Base-by-base conservation (phyloP, 2,888 invertebrate genomes). In the Falcaria lacertinaria region DNA sequence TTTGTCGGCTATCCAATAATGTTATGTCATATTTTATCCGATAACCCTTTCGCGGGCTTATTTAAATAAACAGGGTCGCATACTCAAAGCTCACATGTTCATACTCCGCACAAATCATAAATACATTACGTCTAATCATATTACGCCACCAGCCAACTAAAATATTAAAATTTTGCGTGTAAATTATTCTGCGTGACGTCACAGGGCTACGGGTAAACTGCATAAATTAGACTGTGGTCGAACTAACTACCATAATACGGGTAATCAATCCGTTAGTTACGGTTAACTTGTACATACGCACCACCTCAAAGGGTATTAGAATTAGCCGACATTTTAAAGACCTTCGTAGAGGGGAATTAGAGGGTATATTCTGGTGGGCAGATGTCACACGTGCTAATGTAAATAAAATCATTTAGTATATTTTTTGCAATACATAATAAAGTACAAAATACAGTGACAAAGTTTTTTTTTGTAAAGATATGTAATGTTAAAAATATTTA, bases 81-180 rank as follows among this genome's bases (percentile, higher is more conserved):
- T n/a, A n/a, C n/a, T n/a, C n/a, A n/a, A n/a, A n/a, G n/a, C n/a
- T n/a, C n/a, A n/a, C n/a, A n/a, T n/a, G n/a, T 11, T 28, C 11
- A 11, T 28, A 28, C 11, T 4, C 19, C 19, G 3, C 11, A 0
- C 11, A 11, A 28, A 28, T 3, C 28, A 42, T 56, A 42, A 41
- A 43, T 38, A 45, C 49, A 35, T 32, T 28, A 32, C 38, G 51
- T 48, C 59, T 51, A 49, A 60, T 46, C 59, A 57, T 50, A 57
- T 60, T 54, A 56, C 35, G 16, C 37, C 22, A 40, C 45, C 34
- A n/a, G 22, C 17, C 35, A 42, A 47, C 46, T 65, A 51, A 65
- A 68, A 66, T 67, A 67, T 69, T 69, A 68, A 69, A 67, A 60
- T 69, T 68, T 69, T 25, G 11, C 16, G 36, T 45, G 50, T 59